Conservation (phyloP, 2,797 vertebrate species). For the Enteromius viviparus region DNA sequence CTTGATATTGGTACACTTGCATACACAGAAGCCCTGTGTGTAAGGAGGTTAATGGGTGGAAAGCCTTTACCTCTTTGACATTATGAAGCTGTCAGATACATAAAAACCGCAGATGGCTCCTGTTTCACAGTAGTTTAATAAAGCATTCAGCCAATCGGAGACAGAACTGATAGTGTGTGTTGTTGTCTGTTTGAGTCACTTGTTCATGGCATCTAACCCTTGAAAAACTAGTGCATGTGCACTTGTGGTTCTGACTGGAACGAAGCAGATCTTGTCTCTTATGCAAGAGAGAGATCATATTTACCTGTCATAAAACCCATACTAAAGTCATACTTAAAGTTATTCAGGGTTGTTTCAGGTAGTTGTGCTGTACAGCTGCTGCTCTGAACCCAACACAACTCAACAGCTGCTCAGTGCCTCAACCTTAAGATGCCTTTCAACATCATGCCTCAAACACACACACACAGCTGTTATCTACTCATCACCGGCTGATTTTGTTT, state of each 20-base stretch:
- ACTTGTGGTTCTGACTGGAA: neutral
- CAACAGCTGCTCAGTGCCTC: slow-evolving; percentile 49
- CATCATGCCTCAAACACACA: slow-evolving; percentile 25
- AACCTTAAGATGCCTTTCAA: slow-evolving; percentile 51
- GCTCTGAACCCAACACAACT: slow-evolving; percentile 15
- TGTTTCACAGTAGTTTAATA: slow-evolving; percentile 54
- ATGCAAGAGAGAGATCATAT: neutral
- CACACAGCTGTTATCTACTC: slow-evolving; percentile 36
- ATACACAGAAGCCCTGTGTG: neutral
- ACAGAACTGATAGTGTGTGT: neutral
- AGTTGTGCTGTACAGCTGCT: neutral
- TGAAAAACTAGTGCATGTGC: neutral
- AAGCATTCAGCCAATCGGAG: slow-evolving; percentile 19
- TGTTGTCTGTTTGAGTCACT: neutral
- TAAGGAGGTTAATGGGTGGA: slow-evolving; percentile 27
- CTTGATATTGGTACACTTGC: neutral
- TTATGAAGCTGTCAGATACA: slow-evolving; percentile 39
- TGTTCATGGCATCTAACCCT: neutral
- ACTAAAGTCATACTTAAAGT: neutral
- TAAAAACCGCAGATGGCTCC: slow-evolving; percentile 43
- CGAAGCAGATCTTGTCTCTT: neutral
- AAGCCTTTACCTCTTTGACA: slow-evolving; percentile 21
- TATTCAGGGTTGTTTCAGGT: neutral
- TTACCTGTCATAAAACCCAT: neutral
- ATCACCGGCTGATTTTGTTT: slow-evolving; percentile 11